phyloP scores from a whole-genome alignment of 2,797 vertebrate genomes.

The Sebastes minor region DNA sequence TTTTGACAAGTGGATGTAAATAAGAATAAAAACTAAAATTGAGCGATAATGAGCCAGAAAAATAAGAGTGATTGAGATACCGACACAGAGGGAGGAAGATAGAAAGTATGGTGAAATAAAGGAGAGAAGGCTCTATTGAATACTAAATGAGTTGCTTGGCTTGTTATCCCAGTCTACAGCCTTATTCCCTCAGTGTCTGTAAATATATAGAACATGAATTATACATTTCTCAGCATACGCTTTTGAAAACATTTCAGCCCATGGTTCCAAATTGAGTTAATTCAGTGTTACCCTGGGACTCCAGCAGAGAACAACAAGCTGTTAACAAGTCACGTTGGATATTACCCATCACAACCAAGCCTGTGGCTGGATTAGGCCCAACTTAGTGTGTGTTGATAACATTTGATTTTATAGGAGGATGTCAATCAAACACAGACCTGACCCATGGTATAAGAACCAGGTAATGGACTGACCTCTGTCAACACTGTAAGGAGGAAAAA shows the following conservation, averaged over 20 bases:
- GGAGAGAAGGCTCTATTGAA: not conserved
- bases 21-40: not conserved
- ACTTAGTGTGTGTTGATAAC: not conserved
- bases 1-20: not conserved
- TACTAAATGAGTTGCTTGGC: slow-evolving; percentile 14
- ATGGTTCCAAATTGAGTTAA: slow-evolving; percentile 25
- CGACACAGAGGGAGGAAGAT: not conserved
- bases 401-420: not conserved
- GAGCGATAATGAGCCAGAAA: not conserved
- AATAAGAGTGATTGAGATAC: not conserved
- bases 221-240: slow-evolving; percentile 4
- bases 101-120: not conserved
- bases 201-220: slow-evolving; percentile 42
- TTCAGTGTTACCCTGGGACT: slow-evolving; percentile 22
- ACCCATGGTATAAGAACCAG: not conserved
- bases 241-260: slow-evolving; percentile 32
- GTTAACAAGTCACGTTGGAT: not conserved
- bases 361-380: not conserved
- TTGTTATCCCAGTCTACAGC: slow-evolving; percentile 20
- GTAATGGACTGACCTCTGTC: not conserved
- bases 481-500: not conserved
- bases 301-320: slow-evolving; percentile 13
- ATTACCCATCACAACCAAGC: not conserved
- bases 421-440: not conserved
- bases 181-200: slow-evolving; percentile 14